A percentile compares a stretch with the other conserved stretches of the same genome.
Evolutionary conservation across 2,113 vertebrate genomes (phyloP).

Genomic region (Phylloscopus whistleri): DNA sequence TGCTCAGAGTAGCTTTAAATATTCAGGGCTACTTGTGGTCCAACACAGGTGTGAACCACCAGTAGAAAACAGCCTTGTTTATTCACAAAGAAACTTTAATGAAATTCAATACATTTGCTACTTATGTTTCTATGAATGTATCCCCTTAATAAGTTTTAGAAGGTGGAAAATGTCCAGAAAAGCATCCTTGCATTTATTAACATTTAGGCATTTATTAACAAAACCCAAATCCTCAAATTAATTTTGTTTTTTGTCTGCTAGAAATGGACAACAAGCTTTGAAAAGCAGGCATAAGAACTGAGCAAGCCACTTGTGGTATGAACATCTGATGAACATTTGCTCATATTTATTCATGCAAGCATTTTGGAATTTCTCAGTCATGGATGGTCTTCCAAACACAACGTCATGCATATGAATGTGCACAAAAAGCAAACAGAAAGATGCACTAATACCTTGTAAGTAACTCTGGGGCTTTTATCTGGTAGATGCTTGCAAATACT

Average conservation of each 20-base stretch:
- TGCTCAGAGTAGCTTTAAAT: neutral
- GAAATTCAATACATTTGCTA: neutral
- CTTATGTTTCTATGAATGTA: neutral
- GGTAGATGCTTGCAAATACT: neutral
- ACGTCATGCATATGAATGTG: neutral
- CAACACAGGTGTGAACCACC: neutral
- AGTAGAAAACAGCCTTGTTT: neutral
- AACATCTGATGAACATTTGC: slow-evolving; percentile 52
- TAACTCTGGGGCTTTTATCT: slow-evolving; percentile 2
- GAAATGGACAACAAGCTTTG: neutral
- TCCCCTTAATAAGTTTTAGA: neutral
- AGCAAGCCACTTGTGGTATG: neutral
- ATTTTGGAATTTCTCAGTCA: slow-evolving; percentile 4
- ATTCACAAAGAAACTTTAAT: neutral
- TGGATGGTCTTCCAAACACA: slow-evolving; percentile 1
- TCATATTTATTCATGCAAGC: slow-evolving; percentile 22
- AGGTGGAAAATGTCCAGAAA: neutral
- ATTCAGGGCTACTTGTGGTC: neutral
- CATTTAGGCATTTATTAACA: neutral
- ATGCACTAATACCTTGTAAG: neutral
- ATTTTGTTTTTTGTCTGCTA: neutral
- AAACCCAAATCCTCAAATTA: neutral
- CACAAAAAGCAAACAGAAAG: slow-evolving; percentile 7
- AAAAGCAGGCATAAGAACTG: neutral
- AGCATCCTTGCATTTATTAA: neutral